phyloP scores from a whole-genome alignment of 1,140 invertebrate genomes.

The Trissolcus basalis region DNA sequence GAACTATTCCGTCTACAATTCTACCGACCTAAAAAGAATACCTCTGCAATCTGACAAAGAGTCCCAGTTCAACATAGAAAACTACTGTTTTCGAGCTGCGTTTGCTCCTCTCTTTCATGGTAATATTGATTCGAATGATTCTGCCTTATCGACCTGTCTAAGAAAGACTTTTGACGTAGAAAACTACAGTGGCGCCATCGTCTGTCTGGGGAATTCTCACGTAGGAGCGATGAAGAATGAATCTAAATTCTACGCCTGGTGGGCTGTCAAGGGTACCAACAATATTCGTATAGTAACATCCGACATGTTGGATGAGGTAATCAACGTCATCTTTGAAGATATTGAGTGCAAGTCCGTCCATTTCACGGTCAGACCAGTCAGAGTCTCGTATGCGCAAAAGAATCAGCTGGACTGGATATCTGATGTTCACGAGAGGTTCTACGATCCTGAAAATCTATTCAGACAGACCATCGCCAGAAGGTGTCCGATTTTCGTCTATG shows the following conservation, averaged over 20 bases:
- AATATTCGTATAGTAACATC: slow-evolving; percentile 66
- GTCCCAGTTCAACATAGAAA: slow-evolving; percentile 68
- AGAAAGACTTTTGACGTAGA: slow-evolving; percentile 64
- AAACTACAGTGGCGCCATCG: slow-evolving; percentile 67
- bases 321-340: slow-evolving; percentile 64
- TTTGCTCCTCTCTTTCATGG: slow-evolving; percentile 69
- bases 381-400: slow-evolving; percentile 68
- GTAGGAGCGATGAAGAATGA: slow-evolving; percentile 65
- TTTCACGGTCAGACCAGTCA: slow-evolving; percentile 66
- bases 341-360: slow-evolving; percentile 20
- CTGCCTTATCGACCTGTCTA: slow-evolving; percentile 65
- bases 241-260: slow-evolving; percentile 68
- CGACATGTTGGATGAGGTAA: slow-evolving; percentile 60
- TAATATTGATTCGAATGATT: slow-evolving; percentile 54
- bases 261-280: slow-evolving; percentile 61
- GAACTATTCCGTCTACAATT: slow-evolving; percentile 63
- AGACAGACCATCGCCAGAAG: slow-evolving; percentile 34
- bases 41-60: no score
- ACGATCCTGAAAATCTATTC: slow-evolving; percentile 63
- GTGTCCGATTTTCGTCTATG: slow-evolving; percentile 64
- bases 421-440: slow-evolving; percentile 30
- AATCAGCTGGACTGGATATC: slow-evolving; percentile 23
- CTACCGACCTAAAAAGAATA: slow-evolving; percentile 4
- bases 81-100: slow-evolving; percentile 67
- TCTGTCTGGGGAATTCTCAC: slow-evolving; percentile 63